Percentiles rank a stretch among this genome's conserved stretches.
Conservation (phyloP, 2,888 invertebrate genomes). For the Achlya flavicornis region DNA sequence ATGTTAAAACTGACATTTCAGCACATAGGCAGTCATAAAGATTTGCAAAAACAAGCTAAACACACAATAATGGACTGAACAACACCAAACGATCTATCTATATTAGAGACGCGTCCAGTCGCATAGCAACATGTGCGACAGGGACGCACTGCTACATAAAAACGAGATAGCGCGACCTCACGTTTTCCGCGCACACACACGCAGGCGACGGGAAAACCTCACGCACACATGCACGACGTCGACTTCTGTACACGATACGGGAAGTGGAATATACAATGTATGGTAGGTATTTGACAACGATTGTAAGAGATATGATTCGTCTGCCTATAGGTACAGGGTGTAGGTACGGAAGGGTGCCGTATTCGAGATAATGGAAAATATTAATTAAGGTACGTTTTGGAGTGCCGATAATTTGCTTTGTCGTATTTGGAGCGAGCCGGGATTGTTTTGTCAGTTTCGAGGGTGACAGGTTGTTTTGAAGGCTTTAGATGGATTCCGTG, state of each 20-base stretch:
- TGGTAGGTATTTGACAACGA: conserved; percentile 49
- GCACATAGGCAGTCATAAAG: conserved; percentile 39
- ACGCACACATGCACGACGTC: conserved; percentile 38
- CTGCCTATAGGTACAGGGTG: conserved; percentile 12
- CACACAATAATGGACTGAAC: conserved; percentile 69
- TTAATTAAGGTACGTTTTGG: conserved; percentile 45
- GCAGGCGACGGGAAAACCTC: conserved; percentile 35
- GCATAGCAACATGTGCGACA: conserved; percentile 43
- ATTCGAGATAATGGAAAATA: conserved; percentile 15
- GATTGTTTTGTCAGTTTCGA: conserved; percentile 47
- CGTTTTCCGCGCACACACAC: conserved; percentile 29
- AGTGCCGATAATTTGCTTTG: conserved; percentile 44
- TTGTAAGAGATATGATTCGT: conserved; percentile 51
- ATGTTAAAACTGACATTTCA: conserved; percentile 37
- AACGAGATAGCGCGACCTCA: conserved; percentile 17
- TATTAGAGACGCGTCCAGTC: conserved; percentile 39
- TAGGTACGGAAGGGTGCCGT: conserved; percentile 4
- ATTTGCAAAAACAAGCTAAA: conserved; percentile 61
- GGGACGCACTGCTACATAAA: conserved; percentile 23
- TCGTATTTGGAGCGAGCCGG: conserved; percentile 26
- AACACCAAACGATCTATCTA: conserved; percentile 54
- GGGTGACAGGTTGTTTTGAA: conserved; percentile 13
- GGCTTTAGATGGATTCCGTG: conserved; percentile 6
- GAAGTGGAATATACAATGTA: conserved; percentile 37
- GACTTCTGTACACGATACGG: conserved; percentile 17